Conservation (phyloP, 2,888 invertebrate species). For the Dysmachus trigonus region DNA sequence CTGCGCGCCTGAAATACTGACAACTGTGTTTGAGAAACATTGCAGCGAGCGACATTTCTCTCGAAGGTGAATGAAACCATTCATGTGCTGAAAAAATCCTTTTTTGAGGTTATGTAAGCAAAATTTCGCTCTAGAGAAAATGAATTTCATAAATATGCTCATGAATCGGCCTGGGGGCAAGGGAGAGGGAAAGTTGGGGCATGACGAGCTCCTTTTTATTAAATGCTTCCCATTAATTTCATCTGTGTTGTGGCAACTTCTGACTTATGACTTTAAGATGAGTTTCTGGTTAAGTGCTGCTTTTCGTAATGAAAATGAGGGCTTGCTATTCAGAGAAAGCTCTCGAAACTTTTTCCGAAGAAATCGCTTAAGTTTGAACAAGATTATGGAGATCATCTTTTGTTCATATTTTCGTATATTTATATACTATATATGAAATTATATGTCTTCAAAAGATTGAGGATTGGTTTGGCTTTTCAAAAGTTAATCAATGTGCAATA, state of each 20-base stretch:
- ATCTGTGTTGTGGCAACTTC: slow-evolving; percentile 7
- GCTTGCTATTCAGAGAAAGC: background rate
- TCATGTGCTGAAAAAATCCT: background rate
- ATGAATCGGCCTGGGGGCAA: background rate
- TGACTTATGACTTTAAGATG: slow-evolving; percentile 22
- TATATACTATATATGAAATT: too few relatives aligned
- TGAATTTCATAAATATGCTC: slow-evolving; percentile 24
- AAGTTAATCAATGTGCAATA: too few relatives aligned
- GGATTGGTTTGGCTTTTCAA: background rate
- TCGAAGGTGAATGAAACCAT: slow-evolving; percentile 17
- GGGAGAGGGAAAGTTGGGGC: background rate
- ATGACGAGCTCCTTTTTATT: slow-evolving; percentile 9
- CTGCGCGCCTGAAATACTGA: background rate
- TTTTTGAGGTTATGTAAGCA: slow-evolving; percentile 29
- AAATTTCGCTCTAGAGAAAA: slow-evolving; percentile 8
- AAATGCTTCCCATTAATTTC: slow-evolving; percentile 1
- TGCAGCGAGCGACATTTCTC: background rate
- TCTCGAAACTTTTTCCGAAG: background rate
- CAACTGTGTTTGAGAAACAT: background rate
- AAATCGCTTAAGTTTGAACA: background rate
- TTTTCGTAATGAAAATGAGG: background rate
- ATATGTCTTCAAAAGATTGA: too few relatives aligned
- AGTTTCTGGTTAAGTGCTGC: background rate
- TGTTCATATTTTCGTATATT: background rate
- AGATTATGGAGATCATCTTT: background rate